Conservation (phyloP, 2,888 invertebrate genomes). For the Papilio demoleus region DNA sequence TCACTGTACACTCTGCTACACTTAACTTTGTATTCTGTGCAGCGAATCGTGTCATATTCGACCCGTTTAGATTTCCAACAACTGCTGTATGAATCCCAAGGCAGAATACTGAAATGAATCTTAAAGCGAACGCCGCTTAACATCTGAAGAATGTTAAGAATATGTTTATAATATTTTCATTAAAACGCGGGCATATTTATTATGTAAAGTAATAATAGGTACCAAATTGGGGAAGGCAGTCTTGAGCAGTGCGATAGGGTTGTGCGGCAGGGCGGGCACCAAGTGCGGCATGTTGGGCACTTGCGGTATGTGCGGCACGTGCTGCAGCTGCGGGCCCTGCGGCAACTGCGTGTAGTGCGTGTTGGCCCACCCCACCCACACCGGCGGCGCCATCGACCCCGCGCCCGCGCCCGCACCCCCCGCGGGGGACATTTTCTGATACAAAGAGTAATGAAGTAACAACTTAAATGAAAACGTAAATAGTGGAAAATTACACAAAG, state of each 20-base stretch:
- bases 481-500: no score
- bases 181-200: no score
- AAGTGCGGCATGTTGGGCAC: conserved; percentile 46
- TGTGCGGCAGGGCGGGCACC: conserved; percentile 50
- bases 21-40: no score
- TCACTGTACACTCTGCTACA: no score
- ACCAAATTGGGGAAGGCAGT: conserved; percentile 72
- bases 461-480: no score
- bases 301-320: conserved; percentile 47
- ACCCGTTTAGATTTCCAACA: no score
- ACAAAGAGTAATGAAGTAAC: background rate
- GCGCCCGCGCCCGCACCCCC: conserved; percentile 28
- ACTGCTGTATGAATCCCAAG: no score
- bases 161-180: no score
- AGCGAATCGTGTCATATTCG: no score
- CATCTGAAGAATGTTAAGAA: no score
- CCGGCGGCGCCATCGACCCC: conserved; percentile 50
- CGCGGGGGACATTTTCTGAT: conserved; percentile 17
- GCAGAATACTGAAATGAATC: no score
- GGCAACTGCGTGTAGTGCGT: conserved; percentile 44
- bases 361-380: conserved; percentile 71
- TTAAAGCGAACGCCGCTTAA: no score
- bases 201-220: conserved; percentile 40
- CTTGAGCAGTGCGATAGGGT: conserved; percentile 65
- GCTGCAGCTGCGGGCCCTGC: conserved; percentile 35